phyloP scores from a whole-genome alignment of 2,113 vertebrate genomes.

The Phyllostomus discolor region DNA sequence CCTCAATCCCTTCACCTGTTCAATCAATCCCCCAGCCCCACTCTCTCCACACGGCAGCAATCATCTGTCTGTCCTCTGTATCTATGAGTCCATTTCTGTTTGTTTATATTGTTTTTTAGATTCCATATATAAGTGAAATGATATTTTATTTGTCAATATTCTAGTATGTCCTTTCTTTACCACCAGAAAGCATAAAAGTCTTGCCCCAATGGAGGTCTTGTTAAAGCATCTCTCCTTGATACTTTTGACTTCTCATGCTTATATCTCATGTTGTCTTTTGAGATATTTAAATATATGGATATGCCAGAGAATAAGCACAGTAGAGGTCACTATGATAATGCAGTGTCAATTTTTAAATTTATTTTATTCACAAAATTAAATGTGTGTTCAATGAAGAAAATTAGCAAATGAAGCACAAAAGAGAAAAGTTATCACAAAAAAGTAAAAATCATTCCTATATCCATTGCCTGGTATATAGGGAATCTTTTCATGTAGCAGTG shows the following conservation, averaged over 20 bases:
- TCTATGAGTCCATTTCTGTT: neutral
- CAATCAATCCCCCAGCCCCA: too few species aligned
- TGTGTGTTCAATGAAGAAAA: neutral
- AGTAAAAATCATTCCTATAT: neutral
- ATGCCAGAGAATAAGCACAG: neutral
- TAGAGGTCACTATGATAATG: neutral
- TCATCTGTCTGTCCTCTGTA: neutral
- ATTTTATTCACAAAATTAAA: neutral
- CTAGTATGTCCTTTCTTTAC: neutral
- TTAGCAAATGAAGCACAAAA: neutral
- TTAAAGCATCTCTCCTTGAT: neutral
- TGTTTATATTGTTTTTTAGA: neutral
- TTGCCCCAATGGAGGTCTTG: neutral
- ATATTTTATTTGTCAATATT: neutral
- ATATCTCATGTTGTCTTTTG: neutral
- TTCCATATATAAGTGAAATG: neutral
- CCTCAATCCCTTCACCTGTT: too few species aligned
- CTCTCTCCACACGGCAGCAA: too few species aligned
- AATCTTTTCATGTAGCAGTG: too few species aligned
- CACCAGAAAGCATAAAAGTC: neutral
- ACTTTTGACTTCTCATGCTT: neutral
- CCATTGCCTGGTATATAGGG: too few species aligned
- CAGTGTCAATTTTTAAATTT: neutral
- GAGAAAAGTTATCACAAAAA: neutral
- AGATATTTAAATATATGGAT: neutral